phyloP scores from a whole-genome alignment of 2,797 vertebrate genomes.

The Fundulus diaphanus region DNA sequence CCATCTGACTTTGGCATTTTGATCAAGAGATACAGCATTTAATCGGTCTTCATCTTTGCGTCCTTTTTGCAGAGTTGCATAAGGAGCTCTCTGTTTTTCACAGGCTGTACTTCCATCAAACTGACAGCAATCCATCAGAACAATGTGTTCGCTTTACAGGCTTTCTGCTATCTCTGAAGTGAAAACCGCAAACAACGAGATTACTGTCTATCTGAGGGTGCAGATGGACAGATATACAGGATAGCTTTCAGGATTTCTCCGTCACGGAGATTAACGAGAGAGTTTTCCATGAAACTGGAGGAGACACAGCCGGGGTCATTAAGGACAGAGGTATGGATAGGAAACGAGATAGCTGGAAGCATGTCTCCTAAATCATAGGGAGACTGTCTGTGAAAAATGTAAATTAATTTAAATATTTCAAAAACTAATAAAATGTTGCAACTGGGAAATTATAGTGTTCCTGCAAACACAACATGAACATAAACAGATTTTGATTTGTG shows the following conservation, averaged over 20 bases:
- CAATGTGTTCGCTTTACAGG: conserved; percentile 45
- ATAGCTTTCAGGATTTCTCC: conserved; percentile 34
- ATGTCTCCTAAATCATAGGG: background rate
- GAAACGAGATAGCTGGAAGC: conserved; percentile 19
- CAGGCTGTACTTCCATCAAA: conserved; percentile 18
- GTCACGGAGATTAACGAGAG: conserved; percentile 46
- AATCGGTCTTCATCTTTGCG: conserved; percentile 7
- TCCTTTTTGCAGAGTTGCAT: conserved; percentile 33
- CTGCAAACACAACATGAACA: background rate
- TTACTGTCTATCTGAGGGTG: conserved; percentile 30
- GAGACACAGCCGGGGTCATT: conserved; percentile 29
- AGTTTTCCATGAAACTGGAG: conserved; percentile 45
- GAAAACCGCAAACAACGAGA: conserved; percentile 45
- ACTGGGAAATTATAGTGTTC: background rate
- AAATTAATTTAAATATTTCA: background rate
- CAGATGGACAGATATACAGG: conserved; percentile 53
- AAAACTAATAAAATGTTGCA: background rate
- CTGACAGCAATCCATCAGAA: conserved; percentile 46
- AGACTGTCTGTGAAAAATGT: background rate
- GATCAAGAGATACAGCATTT: conserved; percentile 14
- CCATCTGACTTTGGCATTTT: background rate
- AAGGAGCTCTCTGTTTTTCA: conserved; percentile 34
- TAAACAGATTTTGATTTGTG: no score
- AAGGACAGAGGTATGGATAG: conserved; percentile 13
- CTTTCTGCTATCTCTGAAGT: conserved; percentile 23